Conservation (phyloP, 2,888 invertebrate genomes). For the Lycophotia porphyrea region DNA sequence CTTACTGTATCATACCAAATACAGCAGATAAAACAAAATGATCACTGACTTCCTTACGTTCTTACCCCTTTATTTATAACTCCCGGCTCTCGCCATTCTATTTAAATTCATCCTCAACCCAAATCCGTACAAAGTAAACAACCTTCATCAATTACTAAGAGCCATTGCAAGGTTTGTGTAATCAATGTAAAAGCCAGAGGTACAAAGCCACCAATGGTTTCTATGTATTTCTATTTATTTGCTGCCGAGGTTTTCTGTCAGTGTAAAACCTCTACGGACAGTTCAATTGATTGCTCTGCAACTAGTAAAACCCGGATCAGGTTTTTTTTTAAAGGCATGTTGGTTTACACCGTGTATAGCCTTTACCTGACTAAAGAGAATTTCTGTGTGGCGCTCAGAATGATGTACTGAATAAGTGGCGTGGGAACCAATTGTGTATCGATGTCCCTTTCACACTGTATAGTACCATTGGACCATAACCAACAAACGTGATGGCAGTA, state of each 20-base stretch:
- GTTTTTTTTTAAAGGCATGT: background rate
- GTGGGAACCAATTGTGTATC: no score
- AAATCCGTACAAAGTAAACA: background rate
- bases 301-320: conserved; percentile 34
- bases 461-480: background rate
- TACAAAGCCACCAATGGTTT: conserved; percentile 12
- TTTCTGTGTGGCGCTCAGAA: no score
- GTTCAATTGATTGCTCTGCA: conserved; percentile 24
- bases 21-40: no score
- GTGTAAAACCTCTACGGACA: conserved; percentile 22
- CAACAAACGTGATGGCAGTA: background rate
- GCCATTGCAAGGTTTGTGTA: conserved; percentile 8
- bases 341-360: no score
- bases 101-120: background rate
- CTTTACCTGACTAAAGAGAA: no score
- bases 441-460: no score
- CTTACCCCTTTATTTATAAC: background rate
- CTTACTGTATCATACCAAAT: no score
- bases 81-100: background rate
- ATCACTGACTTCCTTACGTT: background rate
- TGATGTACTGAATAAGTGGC: no score
- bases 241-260: conserved; percentile 3
- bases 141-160: conserved; percentile 1
- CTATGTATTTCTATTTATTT: background rate
- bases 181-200: conserved; percentile 3